phyloP scores from a whole-genome alignment of 2,888 invertebrate species.

The Rhopalosiphum nymphaeae region DNA sequence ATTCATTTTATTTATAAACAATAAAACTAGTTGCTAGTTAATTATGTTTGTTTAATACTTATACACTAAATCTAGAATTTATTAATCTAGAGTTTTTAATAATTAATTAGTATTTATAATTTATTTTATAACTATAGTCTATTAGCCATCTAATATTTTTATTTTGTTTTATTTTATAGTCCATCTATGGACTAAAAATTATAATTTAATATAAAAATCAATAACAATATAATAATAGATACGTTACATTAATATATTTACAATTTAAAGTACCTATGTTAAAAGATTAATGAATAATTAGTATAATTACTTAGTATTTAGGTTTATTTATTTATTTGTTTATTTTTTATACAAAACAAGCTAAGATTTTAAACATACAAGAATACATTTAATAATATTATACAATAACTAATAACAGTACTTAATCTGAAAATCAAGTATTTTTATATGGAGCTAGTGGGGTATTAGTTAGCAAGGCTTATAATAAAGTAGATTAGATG shows the following conservation, averaged over 20 bases:
- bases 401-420: neutral
- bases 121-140: neutral
- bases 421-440: neutral
- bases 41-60: neutral
- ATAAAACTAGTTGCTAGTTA: neutral
- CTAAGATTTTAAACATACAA: neutral
- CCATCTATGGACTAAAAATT: neutral
- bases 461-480: no score
- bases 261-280: neutral
- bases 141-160: neutral
- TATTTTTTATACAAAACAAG: neutral
- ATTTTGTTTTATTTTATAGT: neutral
- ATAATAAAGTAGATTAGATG: neutral
- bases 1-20: neutral
- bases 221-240: neutral
- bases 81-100: no score
- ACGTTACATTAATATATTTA: neutral
- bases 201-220: neutral
- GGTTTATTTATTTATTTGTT: neutral
- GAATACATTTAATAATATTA: neutral
- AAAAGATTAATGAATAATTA: neutral
- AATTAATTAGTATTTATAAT: no score
- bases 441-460: neutral
- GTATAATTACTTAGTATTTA: neutral
- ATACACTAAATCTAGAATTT: neutral